These are phyloP conservation scores for Lerema accius DNA, from an alignment of 1,140 invertebrate species.

Conservation along the genomic window DNA sequence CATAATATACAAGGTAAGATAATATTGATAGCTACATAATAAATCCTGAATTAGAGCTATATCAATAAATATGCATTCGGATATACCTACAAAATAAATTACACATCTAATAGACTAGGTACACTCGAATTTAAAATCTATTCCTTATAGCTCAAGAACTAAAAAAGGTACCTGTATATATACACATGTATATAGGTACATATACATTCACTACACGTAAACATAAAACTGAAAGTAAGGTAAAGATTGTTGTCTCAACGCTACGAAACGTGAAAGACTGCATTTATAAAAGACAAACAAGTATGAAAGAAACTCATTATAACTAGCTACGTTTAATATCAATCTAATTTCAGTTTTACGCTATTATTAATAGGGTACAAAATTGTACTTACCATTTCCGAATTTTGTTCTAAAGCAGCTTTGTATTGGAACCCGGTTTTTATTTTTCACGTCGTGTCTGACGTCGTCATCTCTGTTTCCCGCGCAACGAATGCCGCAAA, in stretches of 20 bases:
- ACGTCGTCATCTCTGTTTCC: conserved; percentile 53
- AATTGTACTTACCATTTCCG: conserved; percentile 53
- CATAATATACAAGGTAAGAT: too few species aligned
- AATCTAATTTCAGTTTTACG: not conserved
- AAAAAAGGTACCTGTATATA: too few species aligned
- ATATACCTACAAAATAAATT: too few species aligned
- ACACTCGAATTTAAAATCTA: too few species aligned
- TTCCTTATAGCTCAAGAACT: too few species aligned
- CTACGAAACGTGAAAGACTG: conserved; percentile 9
- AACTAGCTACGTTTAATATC: not conserved
- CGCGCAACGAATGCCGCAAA: conserved; percentile 51
- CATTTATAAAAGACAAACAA: conserved; percentile 28
- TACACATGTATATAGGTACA: too few species aligned
- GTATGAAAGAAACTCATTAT: conserved; percentile 16
- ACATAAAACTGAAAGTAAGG: not conserved
- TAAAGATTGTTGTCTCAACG: conserved; percentile 18
- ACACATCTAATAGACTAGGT: too few species aligned
- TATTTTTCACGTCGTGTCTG: conserved; percentile 42
- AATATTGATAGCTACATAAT: too few species aligned
- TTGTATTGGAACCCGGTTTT: conserved; percentile 34
- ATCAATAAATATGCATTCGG: too few species aligned
- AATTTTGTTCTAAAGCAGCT: conserved; percentile 35
- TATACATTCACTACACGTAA: too few species aligned
- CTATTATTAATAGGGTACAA: not conserved
- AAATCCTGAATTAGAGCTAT: too few species aligned